A percentile compares a stretch with the other conserved stretches of the same genome.
Conservation (phyloP, 1,140 invertebrate genomes). For the Delia radicum region DNA sequence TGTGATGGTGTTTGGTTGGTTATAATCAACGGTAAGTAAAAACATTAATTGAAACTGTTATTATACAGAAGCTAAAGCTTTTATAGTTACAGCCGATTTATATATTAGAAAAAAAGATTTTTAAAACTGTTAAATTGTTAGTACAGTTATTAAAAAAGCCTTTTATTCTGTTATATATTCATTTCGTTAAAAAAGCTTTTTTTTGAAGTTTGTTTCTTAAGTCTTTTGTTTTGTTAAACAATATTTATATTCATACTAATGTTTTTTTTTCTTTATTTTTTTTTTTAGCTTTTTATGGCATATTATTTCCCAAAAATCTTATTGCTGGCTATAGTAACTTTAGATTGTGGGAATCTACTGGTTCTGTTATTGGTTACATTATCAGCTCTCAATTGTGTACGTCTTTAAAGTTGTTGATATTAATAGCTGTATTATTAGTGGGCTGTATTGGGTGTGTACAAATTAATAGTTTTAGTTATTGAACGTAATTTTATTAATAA, state of each 20-base stretch:
- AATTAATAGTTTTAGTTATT: neutral
- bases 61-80: neutral
- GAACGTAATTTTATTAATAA: neutral
- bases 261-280: neutral
- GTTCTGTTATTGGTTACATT: conserved; percentile 82
- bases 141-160: neutral
- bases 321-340: conserved; percentile 94
- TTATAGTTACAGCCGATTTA: neutral
- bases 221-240: too few species aligned
- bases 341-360: conserved; percentile 86
- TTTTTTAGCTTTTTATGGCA: conserved; percentile 78
- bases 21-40: conserved; percentile 84
- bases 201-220: too few species aligned
- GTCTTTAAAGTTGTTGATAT: conserved; percentile 71
- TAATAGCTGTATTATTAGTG: conserved; percentile 71
- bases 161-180: neutral
- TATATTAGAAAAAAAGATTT: neutral
- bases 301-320: conserved; percentile 81
- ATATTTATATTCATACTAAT: too few species aligned
- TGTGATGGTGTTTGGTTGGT: conserved; percentile 93
- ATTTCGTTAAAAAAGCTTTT: neutral
- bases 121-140: neutral
- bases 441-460: conserved; percentile 71
- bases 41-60: neutral
- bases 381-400: conserved; percentile 78